Conservation (phyloP, 2,888 invertebrate genomes). For the Lasioglossum oenotherae region DNA sequence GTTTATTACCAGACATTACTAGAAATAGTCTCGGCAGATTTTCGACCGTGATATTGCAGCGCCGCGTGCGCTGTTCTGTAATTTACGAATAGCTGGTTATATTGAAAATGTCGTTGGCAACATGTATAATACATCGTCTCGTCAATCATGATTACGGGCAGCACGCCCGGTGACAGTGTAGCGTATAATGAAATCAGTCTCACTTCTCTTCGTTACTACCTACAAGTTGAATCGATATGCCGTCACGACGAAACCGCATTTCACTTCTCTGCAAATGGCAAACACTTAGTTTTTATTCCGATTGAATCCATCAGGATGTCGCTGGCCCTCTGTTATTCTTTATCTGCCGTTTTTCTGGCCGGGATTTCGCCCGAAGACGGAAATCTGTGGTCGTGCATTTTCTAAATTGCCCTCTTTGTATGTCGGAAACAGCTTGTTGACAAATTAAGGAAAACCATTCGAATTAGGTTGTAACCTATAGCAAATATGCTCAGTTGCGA, state of each 20-base stretch:
- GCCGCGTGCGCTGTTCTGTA: conserved; percentile 18
- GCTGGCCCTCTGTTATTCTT: background rate
- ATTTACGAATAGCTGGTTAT: conserved; percentile 52
- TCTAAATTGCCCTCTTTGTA: background rate
- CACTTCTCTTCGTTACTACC: conserved; percentile 46
- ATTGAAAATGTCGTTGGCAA: conserved; percentile 51
- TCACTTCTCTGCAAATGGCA: conserved; percentile 23
- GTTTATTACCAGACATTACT: background rate
- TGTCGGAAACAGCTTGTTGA: background rate
- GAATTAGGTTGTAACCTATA: background rate
- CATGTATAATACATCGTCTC: conserved; percentile 66
- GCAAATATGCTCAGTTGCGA: background rate
- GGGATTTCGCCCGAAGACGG: background rate
- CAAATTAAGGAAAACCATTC: background rate
- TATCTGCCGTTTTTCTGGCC: background rate
- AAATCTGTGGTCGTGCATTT: background rate
- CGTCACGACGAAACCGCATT: conserved; percentile 48
- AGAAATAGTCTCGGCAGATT: background rate
- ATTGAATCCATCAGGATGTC: background rate
- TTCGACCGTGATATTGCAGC: background rate
- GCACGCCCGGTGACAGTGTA: conserved; percentile 54
- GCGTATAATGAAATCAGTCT: conserved; percentile 65
- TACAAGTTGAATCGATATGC: conserved; percentile 41
- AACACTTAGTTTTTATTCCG: conserved; percentile 21
- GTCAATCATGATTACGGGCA: conserved; percentile 71